Base-by-base conservation (phyloP, 2,113 vertebrate species). In the Saimiri boliviensis region DNA sequence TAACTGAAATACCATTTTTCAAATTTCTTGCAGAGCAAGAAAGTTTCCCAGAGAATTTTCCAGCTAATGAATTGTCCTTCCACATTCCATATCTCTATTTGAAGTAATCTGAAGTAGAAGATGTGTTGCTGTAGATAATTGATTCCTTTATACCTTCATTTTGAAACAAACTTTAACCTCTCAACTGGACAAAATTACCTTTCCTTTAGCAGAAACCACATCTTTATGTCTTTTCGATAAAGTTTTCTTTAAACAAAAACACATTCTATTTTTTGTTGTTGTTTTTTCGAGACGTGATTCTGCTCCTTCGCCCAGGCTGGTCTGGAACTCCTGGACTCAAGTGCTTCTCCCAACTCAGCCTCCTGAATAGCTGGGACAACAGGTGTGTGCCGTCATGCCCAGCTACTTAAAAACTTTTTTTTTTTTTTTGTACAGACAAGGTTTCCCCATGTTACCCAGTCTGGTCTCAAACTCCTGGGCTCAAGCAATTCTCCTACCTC, bases 31-130 rank as follows among this genome's bases (percentile, higher is more conserved):
- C 20, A 68, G 84, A 93, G 66, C 12, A 32, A 45, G 56, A 76
- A 92, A 79, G n/a, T 93, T 89, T 84, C 40, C 40, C 35, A 81
- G 89, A 93, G 80, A 85, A 93, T 19, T 91, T 91, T 95, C 58
- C 27, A 19, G 74, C 80, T 89, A 92, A 7, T 30, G 5, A 88
- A 54, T 71, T 81, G 23, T 91, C 35, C 71, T 84, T 68, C 30
- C 76, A 66, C 49, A 88, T 76, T 60, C 83, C 32, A 12, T 49
- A 14, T 84, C 56, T 93, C 37, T 83, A 35, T 79, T 85, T 14
- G 54, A 63, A 90, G 23, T 74, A 60, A 94, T 32, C 8, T 73
- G 5, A 37, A 66, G 49, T 40, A 79, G 79, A 76, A 87, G 19
- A 86, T 79, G 58, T n/a, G 40, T 85, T 86, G 68, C 12, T 47